Conservation (phyloP, 2,797 vertebrate species). For the Hoplostethus atlanticus region DNA sequence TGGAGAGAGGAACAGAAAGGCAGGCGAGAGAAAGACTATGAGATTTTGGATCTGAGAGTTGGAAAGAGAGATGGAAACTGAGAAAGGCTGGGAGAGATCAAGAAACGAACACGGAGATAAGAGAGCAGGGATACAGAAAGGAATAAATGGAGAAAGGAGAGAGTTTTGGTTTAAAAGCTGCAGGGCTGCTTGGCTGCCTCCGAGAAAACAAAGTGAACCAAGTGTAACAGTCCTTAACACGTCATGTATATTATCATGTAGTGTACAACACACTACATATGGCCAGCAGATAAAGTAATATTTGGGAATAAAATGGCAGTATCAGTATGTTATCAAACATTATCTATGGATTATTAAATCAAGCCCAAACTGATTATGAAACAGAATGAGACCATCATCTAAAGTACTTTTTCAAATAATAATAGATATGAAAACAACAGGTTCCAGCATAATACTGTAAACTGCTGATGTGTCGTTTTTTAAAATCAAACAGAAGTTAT, state of each 20-base stretch:
- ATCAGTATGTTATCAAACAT: conserved; percentile 28
- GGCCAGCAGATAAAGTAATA: conserved; percentile 26
- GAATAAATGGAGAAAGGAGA: conserved; percentile 12
- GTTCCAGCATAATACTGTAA: conserved; percentile 10
- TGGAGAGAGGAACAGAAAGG: conserved; percentile 64
- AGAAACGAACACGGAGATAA: conserved; percentile 58
- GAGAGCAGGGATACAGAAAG: conserved; percentile 54
- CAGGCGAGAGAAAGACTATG: conserved; percentile 43
- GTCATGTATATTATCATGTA: not conserved
- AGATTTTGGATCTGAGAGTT: conserved; percentile 49
- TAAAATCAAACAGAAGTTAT: conserved; percentile 21
- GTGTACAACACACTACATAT: conserved; percentile 10
- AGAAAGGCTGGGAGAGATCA: conserved; percentile 36
- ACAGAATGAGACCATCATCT: conserved; percentile 7
- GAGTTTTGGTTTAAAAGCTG: conserved; percentile 46
- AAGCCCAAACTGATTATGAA: not conserved
- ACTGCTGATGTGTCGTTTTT: conserved; percentile 13
- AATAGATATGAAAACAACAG: conserved; percentile 15
- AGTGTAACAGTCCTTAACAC: conserved; percentile 29
- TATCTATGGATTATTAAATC: not conserved
- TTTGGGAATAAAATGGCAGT: conserved; percentile 28
- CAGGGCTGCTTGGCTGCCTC: conserved; percentile 2
- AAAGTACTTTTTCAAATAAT: not conserved
- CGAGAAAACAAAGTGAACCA: conserved; percentile 31
- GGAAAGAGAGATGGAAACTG: conserved; percentile 46